Conservation (phyloP, 2,797 vertebrate species). For the Calcarius lapponicus region DNA sequence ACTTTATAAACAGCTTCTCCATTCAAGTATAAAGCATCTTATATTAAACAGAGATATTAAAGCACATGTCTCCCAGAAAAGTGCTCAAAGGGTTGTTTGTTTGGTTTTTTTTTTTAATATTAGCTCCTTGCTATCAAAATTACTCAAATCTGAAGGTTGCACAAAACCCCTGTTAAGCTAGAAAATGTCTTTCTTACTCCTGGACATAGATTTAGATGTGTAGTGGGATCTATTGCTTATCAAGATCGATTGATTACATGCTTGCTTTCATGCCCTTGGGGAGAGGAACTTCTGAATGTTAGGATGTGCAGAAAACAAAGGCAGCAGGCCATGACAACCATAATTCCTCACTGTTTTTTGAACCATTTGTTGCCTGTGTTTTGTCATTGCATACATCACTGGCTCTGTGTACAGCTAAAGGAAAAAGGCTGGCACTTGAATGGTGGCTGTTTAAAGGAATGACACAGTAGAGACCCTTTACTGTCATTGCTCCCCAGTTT, state of each 20-base stretch:
- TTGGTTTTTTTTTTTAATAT: neutral
- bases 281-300: neutral
- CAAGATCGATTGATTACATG: neutral
- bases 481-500: neutral
- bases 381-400: neutral
- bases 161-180: neutral
- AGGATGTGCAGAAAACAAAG: neutral
- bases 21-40: neutral
- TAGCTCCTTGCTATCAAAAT: neutral
- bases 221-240: neutral
- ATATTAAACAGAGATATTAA: neutral
- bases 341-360: neutral
- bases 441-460: neutral
- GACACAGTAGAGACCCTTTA: neutral
- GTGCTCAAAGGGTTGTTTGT: neutral
- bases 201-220: neutral
- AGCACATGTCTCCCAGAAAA: neutral
- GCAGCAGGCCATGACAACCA: neutral
- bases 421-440: neutral
- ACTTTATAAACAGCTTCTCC: neutral
- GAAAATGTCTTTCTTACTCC: neutral
- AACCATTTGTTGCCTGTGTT: neutral
- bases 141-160: neutral
- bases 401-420: neutral
- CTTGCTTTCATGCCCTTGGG: neutral